Evolutionary conservation across 2,797 vertebrate genomes (phyloP), one percentile per base, ranked within the genome.

Genomic region (Heterohyrax brucei): DNA sequence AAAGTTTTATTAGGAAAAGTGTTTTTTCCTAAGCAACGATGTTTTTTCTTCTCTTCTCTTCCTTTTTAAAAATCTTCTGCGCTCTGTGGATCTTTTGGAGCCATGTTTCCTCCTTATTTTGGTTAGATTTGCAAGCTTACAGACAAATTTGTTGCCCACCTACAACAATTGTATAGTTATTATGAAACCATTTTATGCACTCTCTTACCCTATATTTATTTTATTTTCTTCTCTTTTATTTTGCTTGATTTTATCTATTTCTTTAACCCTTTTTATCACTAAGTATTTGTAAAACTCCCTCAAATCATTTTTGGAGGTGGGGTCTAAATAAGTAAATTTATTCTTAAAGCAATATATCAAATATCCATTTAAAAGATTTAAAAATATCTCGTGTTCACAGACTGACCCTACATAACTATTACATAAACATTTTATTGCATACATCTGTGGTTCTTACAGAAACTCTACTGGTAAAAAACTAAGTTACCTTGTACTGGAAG

Each of bases 201-300:
- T 86, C 53, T 14, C 13, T 92, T 83, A 68, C 7, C 33, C 2
- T 77, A 4, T 33, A 48, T 44, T 75, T 92, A 64, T 68, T 75
- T 84, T 75, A n/a, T 72, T 84, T 94, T 72, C 14, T 94, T 94
- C 82, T 78, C 4, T 33, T 85, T 88, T 62, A 53, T 86, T 39
- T 56, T 93, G 64, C 21, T 88, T 73, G 75, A 46, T 78, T 59
- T 86, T 19, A 30, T 87, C 72, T 88, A 53, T 46, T 96, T 87
- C 56, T 44, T 87, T 86, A 94, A 86, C 66, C 26, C 26, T 76
- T 33, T 91, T 94, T 87, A 75, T 93, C 64, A 26, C 39, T 91
- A 87, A 16, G 2, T 73, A 88, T 62, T 94, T 75, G 90, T 76
- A 92, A 96, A 96, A 79, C 30, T 13, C 21, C 44, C 81, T 39